Percentiles rank a stretch among this genome's conserved stretches.
Evolutionary conservation across 2,888 invertebrate genomes (phyloP).

Genomic region (Troilus luridus): DNA sequence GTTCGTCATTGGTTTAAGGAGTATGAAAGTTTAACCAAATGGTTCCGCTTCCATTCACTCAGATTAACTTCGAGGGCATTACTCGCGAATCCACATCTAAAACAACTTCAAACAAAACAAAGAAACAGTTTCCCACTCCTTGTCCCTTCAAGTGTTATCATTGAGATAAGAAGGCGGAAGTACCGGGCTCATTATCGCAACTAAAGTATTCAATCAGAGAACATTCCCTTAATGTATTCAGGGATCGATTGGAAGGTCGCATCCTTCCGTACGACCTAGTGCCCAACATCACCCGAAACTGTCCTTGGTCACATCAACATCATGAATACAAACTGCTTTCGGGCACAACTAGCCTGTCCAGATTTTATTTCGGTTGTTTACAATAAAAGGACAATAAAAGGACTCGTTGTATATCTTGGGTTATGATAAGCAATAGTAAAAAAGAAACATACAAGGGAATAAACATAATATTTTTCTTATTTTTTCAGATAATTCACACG

Average conservation of each 20-base stretch:
- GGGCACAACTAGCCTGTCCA: neutral
- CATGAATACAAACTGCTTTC: neutral
- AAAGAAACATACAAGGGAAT: too few species aligned
- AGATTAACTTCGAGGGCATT: neutral
- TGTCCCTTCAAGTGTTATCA: too few species aligned
- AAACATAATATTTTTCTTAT: too few species aligned
- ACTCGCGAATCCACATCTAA: neutral
- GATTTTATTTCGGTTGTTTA: neutral
- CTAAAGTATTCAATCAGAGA: conserved; percentile 21
- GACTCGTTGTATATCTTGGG: neutral
- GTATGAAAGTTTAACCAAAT: too few species aligned
- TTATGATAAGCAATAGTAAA: neutral
- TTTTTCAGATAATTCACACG: too few species aligned
- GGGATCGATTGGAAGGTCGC: neutral
- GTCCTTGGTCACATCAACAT: neutral
- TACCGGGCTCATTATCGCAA: neutral
- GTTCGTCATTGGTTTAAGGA: too few species aligned
- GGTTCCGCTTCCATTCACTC: too few species aligned
- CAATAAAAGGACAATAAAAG: neutral
- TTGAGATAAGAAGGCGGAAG: neutral
- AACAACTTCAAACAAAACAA: neutral
- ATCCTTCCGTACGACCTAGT: conserved; percentile 16
- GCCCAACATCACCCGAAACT: neutral
- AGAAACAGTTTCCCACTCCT: neutral
- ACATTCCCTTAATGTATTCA: neutral